phyloP scores from a whole-genome alignment of 2,888 invertebrate genomes.

The Eilema griseolum region DNA sequence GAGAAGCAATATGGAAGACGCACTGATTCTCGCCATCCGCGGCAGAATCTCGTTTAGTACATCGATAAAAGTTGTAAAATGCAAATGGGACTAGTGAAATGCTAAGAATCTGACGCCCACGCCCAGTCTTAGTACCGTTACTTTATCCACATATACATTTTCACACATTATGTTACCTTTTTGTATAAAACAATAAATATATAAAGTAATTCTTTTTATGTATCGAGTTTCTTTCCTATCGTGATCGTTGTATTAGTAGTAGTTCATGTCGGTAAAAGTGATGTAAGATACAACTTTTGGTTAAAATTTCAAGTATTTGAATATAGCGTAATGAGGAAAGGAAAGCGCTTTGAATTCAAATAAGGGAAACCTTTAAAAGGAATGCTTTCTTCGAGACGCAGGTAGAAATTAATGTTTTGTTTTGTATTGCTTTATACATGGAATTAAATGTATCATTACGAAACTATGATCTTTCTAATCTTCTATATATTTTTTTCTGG shows the following conservation, averaged over 20 bases:
- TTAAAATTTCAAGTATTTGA: constrained; percentile 41
- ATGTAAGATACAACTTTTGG: constrained; percentile 38
- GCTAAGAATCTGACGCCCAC: constrained; percentile 82
- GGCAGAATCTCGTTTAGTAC: constrained; percentile 77
- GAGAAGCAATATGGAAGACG: constrained; percentile 69
- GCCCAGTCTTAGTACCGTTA: constrained; percentile 71
- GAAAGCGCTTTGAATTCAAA: constrained; percentile 5
- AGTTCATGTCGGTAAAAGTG: constrained; percentile 33
- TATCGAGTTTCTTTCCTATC: constrained; percentile 45
- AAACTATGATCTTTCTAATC: background rate
- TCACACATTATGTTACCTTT: constrained; percentile 62
- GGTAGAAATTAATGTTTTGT: constrained; percentile 13
- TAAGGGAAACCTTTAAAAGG: background rate
- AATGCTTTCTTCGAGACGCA: background rate
- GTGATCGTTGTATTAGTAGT: constrained; percentile 27
- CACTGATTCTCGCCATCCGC: constrained; percentile 71
- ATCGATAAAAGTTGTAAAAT: constrained; percentile 85
- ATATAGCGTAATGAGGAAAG: constrained; percentile 6
- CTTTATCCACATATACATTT: constrained; percentile 71
- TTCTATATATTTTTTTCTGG: too few relatives aligned
- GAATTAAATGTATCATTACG: background rate
- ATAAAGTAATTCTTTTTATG: constrained; percentile 51
- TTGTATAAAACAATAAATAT: constrained; percentile 45
- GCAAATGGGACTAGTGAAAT: constrained; percentile 82
- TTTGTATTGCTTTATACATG: background rate